Evolutionary conservation across 2,888 invertebrate genomes (phyloP), one percentile per base, ranked within the genome.

Genomic region (Thyatira batis): DNA sequence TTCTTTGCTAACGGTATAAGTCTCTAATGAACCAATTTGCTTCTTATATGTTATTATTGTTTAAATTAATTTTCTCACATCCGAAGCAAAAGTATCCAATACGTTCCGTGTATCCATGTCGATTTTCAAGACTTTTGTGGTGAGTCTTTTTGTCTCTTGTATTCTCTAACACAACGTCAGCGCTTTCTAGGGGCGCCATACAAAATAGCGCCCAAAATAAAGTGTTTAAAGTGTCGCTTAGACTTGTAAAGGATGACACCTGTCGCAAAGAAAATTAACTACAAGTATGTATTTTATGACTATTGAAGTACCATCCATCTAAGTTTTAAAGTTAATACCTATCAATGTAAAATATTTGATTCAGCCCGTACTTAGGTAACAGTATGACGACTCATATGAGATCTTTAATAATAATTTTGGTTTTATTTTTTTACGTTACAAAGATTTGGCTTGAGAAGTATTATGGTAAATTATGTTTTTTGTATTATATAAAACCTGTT

Each of bases 151-250:
- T 45, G 1, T 61, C 63, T 20, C 85, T 87, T 0, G 80, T 81
- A 71, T 95, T 95, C 68, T 94, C 94, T 25, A 95, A 92, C 9
- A 95, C 88, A 11, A 95, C 94, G 63, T 94, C 94, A 0, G 94
- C 95, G 27, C 94, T 93, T 67, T 94, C 93, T 54, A 94, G 78
- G 0, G 94, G 93, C 0, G 94, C 92, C 94, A 95, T 94, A 65
- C 94, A 94, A 67, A 95, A 95, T 21, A 95, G 78, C 0, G 94
- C 94, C 95, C 95, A 95, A 76, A 95, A 95, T 51, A 95, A 88
- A 0, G 95, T 95, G 67, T 94, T 94, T 48, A 95, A 69, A 0
- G 94, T 93, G 11, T 93, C 87, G 3, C 82, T 60, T 45, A 95
- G 90, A 65, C 93, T 92, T 8, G 94, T 92, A 73, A 95, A 95